Evolutionary conservation across 2,888 invertebrate genomes (phyloP).

Genomic region (Rotaria macrura): DNA sequence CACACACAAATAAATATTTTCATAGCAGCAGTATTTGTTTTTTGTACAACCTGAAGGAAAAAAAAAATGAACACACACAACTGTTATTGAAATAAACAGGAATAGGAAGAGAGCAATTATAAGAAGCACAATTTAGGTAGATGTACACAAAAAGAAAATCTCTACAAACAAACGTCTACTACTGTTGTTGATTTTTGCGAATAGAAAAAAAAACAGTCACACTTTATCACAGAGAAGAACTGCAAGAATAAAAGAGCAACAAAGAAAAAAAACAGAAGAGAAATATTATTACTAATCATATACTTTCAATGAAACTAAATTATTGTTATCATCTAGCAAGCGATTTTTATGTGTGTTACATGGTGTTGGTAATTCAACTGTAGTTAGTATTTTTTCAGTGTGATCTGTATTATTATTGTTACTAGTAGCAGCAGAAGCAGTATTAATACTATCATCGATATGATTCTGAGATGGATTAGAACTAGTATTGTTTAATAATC

Average conservation of each 20-base stretch:
- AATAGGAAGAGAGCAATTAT: neutral
- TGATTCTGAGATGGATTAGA: neutral
- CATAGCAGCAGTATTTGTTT: neutral
- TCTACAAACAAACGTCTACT: neutral
- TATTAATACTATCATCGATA: neutral
- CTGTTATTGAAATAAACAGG: conserved; percentile 7
- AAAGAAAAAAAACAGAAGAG: neutral
- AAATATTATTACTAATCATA: neutral
- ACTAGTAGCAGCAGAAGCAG: neutral
- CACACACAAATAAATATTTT: conserved; percentile 12
- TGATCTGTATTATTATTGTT: neutral
- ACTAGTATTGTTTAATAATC: neutral
- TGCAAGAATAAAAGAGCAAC: neutral
- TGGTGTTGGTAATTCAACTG: neutral
- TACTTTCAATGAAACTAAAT: neutral
- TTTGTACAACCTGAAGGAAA: neutral
- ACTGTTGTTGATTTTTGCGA: neutral
- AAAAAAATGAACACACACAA: neutral
- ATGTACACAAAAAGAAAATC: neutral
- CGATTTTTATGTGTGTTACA: neutral
- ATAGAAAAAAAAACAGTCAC: neutral
- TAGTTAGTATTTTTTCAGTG: neutral
- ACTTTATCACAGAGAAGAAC: neutral
- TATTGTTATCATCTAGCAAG: neutral
- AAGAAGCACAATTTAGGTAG: neutral